Base-by-base conservation (phyloP, 53 echinoderm and acorn worm species). In the Patiria pectinifera region DNA sequence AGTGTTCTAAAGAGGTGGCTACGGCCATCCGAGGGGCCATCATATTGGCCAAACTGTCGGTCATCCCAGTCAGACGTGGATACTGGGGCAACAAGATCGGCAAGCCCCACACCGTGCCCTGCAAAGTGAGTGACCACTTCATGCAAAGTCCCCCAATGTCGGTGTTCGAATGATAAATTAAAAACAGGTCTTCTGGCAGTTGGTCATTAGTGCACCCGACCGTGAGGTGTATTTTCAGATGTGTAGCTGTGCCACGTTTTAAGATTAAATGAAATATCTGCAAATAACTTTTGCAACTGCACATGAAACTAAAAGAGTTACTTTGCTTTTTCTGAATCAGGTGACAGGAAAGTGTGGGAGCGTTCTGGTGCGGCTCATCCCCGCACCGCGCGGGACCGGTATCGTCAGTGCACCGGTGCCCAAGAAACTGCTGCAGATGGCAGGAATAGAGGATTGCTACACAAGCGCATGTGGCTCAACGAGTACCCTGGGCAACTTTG, bases 51-150 rank as follows among this genome's bases (percentile, higher is more conserved):
- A 98, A 98, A 83, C 95, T 98, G 78, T 98, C 99, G 62, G 95
- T 98, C 86, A 93, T 98, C 76, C 99, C 99, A 80, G 99, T 98
- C 8, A 92, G 99, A 74, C 82, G 99, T 91, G 99, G 99, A 70
- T 98, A 98, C 93, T 98, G 99, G 99, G 99, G 99, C 77, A 98
- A 98, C 99, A 98, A 97, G 93, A 92, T 98, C 89, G 96, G 96
- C 83, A 97, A 98, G 86, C 99, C 99, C 91, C 99, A 98, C 84
- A 98, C 99, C 14, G 99, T 98, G 45, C 99, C 99, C 71, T 96
- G 96, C 93, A 98, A 98, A 96, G 99, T 96, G 79, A 92, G 93
- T 74, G 74, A 4, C 74, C 74, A 74, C 24, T 18, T 16, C 66
- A 7, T 66, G 66, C 3, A 11, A 66, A 16, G 66, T 18, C 3